phyloP scores from a whole-genome alignment of 2,888 invertebrate species.

The Cataglyphis altisquamis region DNA sequence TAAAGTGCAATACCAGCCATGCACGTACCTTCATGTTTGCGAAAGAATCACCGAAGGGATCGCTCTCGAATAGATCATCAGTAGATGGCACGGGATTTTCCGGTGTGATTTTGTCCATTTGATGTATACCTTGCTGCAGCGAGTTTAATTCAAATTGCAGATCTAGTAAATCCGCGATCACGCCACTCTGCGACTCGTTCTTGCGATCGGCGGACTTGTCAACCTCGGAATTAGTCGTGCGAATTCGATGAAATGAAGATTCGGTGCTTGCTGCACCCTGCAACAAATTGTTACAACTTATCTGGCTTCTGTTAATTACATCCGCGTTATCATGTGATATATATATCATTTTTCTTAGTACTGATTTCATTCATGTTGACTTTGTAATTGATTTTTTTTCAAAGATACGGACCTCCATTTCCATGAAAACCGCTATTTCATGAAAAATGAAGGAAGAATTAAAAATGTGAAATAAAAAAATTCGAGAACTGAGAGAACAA shows the following conservation, averaged over 20 bases:
- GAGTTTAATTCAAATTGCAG: constrained; percentile 95
- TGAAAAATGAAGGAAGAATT: neutral
- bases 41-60: constrained; percentile 93
- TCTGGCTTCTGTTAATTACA: constrained; percentile 9
- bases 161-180: constrained; percentile 95
- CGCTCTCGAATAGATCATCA: constrained; percentile 87
- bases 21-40: constrained; percentile 86
- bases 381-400: neutral
- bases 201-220: constrained; percentile 81
- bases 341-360: neutral
- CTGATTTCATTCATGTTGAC: neutral
- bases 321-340: neutral
- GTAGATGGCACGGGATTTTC: constrained; percentile 90
- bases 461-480: neutral
- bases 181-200: constrained; percentile 86
- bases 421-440: neutral
- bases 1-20: constrained; percentile 11
- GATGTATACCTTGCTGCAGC: constrained; percentile 94
- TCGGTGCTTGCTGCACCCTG: constrained; percentile 85
- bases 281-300: constrained; percentile 27
- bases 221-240: constrained; percentile 79
- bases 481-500: constrained; percentile 4
- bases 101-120: constrained; percentile 95
- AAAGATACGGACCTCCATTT: neutral
- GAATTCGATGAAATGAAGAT: constrained; percentile 80